A percentile compares a stretch with the other conserved stretches of the same genome.
phyloP scores from a whole-genome alignment of 2,113 vertebrate species.

The Miniopterus natalensis region DNA sequence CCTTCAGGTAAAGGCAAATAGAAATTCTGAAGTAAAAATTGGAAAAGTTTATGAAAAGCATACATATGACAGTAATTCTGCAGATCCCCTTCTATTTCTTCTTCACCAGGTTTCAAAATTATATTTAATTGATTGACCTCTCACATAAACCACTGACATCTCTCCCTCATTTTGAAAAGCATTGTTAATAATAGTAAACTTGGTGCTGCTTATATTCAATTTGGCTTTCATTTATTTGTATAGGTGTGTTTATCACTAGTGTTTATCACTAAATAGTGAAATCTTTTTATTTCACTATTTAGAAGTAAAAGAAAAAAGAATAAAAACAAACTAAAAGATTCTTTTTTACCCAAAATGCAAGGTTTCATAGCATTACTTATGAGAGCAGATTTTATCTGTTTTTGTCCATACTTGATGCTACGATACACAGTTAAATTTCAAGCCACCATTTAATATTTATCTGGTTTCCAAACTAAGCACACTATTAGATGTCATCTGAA shows the following conservation, averaged over 20 bases:
- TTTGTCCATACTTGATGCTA: slow-evolving; percentile 29
- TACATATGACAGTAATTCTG: neutral
- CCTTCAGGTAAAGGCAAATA: neutral
- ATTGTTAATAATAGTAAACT: slow-evolving; percentile 17
- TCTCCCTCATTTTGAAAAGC: neutral
- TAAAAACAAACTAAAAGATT: neutral
- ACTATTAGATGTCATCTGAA: slow-evolving; percentile 63
- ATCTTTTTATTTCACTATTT: neutral
- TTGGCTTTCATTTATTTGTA: slow-evolving; percentile 36
- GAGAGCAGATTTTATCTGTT: slow-evolving; percentile 49
- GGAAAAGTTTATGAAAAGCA: neutral
- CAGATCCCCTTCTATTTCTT: neutral
- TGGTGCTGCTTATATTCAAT: neutral
- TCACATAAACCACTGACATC: neutral
- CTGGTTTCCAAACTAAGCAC: slow-evolving; percentile 58
- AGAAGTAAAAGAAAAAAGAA: slow-evolving; percentile 56
- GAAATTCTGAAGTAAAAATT: slow-evolving; percentile 20
- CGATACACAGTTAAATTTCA: slow-evolving; percentile 47
- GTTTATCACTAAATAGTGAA: no score
- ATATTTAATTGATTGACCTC: neutral
- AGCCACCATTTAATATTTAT: slow-evolving; percentile 52
- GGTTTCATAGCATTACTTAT: neutral
- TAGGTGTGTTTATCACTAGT: neutral
- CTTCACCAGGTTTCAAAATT: neutral
- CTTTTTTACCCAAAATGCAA: neutral